phyloP scores from a whole-genome alignment of 2,797 vertebrate species.

The Phataginus tetradactyla region DNA sequence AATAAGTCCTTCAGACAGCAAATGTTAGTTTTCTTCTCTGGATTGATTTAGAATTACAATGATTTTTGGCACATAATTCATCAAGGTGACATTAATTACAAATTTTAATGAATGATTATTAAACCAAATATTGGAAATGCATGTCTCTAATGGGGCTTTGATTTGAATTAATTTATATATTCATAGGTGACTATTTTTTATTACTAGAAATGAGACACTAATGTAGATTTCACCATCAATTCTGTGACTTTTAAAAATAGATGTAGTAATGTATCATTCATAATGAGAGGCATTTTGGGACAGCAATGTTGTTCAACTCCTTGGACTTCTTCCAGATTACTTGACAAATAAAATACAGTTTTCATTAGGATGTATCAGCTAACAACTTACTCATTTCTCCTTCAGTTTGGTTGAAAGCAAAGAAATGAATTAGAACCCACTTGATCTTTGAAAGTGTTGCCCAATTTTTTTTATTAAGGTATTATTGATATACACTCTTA shows the following conservation, averaged over 20 bases:
- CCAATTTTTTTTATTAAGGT: neutral
- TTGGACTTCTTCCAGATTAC: neutral
- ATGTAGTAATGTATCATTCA: neutral
- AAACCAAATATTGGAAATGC: neutral
- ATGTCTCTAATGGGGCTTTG: neutral
- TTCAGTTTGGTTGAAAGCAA: neutral
- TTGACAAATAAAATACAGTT: neutral
- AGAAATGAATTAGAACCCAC: neutral
- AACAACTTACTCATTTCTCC: neutral
- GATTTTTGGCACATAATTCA: neutral
- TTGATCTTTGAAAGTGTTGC: neutral
- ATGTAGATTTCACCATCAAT: neutral
- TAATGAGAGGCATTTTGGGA: neutral
- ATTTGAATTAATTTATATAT: neutral
- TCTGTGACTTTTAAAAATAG: neutral
- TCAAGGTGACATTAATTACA: neutral
- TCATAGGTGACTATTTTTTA: neutral
- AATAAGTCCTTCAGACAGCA: neutral
- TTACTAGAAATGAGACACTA: neutral
- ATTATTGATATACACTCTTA: no score
- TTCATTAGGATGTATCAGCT: neutral
- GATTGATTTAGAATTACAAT: neutral
- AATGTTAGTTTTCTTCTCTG: neutral
- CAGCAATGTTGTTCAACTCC: neutral
- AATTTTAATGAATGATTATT: neutral